Conservation (phyloP, 2,888 invertebrate genomes). For the Lumbricus terrestris region DNA sequence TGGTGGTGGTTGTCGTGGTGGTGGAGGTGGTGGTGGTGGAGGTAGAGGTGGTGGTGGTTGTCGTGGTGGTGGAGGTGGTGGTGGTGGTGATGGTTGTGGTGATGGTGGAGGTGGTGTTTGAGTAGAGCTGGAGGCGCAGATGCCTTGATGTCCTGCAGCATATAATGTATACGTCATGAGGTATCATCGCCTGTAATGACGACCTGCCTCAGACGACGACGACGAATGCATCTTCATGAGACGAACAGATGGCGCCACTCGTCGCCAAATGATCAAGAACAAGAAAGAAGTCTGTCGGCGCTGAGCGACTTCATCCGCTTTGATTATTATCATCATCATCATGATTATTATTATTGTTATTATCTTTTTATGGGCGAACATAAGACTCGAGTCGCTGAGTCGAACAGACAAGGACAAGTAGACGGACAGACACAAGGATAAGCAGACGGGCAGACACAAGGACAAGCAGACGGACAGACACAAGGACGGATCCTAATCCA, state of each 20-base stretch:
- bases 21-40: too few species aligned
- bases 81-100: too few species aligned
- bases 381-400: neutral
- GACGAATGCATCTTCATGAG: neutral
- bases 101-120: too few species aligned
- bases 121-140: neutral
- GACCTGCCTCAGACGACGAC: neutral
- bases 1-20: too few species aligned
- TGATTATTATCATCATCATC: neutral
- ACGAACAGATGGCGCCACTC: neutral
- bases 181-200: too few species aligned
- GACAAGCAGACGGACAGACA: neutral
- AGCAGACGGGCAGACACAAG: neutral
- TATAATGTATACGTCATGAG: too few species aligned
- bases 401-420: neutral
- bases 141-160: too few species aligned
- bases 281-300: neutral
- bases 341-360: neutral
- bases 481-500: neutral
- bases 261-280: neutral
- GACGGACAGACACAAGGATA: neutral
- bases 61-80: too few species aligned
- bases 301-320: neutral
- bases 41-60: too few species aligned
- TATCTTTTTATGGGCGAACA: neutral